These are phyloP conservation scores for Gnatocerus cornutus DNA, from an alignment of 2,888 invertebrate genomes.

Conservation along the genomic window DNA sequence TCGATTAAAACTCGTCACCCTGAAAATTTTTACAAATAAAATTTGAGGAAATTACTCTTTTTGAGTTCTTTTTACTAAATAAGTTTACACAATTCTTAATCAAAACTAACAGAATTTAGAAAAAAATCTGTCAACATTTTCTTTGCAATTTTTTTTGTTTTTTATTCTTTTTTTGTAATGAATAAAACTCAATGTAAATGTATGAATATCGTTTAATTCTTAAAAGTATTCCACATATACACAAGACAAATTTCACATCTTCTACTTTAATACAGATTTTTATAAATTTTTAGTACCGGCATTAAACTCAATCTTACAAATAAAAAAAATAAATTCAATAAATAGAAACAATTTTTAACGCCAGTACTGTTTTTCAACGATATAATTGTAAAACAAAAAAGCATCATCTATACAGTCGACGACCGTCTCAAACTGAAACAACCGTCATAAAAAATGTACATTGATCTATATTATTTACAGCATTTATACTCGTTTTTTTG, in stretches of 20 bases:
- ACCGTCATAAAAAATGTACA: conserved; percentile 29
- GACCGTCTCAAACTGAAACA: too few species aligned
- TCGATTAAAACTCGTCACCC: too few species aligned
- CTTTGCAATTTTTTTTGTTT: not conserved
- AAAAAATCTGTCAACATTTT: too few species aligned
- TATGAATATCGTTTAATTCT: conserved; percentile 70
- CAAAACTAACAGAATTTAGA: too few species aligned
- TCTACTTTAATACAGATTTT: conserved; percentile 58
- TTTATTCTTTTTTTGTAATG: not conserved
- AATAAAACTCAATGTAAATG: conserved; percentile 44
- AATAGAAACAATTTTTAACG: conserved; percentile 51
- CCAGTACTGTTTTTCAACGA: conserved; percentile 40
- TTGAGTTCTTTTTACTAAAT: too few species aligned
- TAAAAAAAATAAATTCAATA: conserved; percentile 53
- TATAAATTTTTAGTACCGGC: conserved; percentile 56
- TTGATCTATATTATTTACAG: conserved; percentile 30
- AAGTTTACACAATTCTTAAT: too few species aligned
- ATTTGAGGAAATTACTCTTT: too few species aligned
- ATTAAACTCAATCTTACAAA: conserved; percentile 42
- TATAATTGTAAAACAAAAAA: conserved; percentile 27
- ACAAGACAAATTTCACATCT: conserved; percentile 68
- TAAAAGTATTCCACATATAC: conserved; percentile 70
- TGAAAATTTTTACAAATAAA: too few species aligned
- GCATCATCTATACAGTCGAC: conserved; percentile 17
- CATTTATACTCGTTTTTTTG: conserved; percentile 26